Base-by-base conservation (phyloP, 2,888 invertebrate genomes). In the Drosophila leonis region DNA sequence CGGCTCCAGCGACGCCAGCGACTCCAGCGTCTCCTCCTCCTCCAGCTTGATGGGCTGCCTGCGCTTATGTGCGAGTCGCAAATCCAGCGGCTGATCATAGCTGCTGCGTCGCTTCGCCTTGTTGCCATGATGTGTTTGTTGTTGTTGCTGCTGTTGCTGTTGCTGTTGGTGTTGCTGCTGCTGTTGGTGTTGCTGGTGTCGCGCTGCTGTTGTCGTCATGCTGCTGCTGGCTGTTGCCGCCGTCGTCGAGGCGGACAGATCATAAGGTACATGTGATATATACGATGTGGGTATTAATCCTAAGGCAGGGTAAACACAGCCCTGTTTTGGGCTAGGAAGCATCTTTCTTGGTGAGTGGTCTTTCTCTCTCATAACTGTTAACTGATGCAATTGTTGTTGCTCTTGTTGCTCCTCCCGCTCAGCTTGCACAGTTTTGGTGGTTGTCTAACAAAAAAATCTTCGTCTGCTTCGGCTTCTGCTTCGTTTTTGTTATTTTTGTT, bases 321-420 rank as follows among this genome's bases (percentile, higher is more conserved):
- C 96, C 92, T 96, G 96, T 92, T 96, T 96, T 66, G 96, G 96
- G 90, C 96, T 96, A 94, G 91, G 94, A 92, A 96, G 94, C 96
- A 97, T 97, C 94, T 97, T 97, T 94, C 97, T 95, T 93, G 97
- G 97, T 93, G 97, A 97, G 93, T 97, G 96, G 95, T 97, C 97
- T 94, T 98, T 97, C 94, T 97, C 97, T 94, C 97, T 95, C 96
- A 96, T 96, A 93, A 94, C 96, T 94, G 83, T 79, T 71, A 60
- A 70, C 80, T 75, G 66, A 54, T 63, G 60, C 64, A 46, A 35
- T 67, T 44, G 55, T 49, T 63, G 29, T 51, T 27, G 33, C 42
- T n/a, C 31, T 18, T 15, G 33, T 44, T 27, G 33, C 42, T n/a
- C 31, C 15, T 15, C 29, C 41, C 13, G 29, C 18, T 41, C 42